Evolutionary conservation across 2,888 invertebrate genomes (phyloP).

Genomic region (Drosophila lutescens): DNA sequence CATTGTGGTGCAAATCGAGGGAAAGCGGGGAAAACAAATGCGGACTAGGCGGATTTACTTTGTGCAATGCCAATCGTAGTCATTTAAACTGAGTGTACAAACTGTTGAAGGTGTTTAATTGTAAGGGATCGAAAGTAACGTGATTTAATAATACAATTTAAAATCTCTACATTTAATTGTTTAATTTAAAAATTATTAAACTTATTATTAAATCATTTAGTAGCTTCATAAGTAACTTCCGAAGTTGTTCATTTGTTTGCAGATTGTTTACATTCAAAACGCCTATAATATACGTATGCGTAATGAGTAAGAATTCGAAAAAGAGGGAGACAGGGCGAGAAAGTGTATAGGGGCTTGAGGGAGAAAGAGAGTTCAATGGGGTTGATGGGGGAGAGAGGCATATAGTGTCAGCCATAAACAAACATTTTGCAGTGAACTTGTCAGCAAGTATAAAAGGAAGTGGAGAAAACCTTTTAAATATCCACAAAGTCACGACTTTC

Average conservation of each 20-base stretch:
- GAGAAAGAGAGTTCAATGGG: neutral
- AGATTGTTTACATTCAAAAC: neutral
- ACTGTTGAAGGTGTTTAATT: neutral
- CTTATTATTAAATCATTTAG: too few relatives aligned
- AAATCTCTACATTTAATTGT: too few relatives aligned
- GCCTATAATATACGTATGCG: neutral
- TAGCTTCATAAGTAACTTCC: too few relatives aligned
- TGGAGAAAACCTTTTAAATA: neutral
- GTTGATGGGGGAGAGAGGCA: neutral
- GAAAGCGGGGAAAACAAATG: neutral
- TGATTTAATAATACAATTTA: neutral
- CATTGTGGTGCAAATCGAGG: neutral
- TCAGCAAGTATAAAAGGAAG: too few relatives aligned
- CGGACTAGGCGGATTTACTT: too few relatives aligned
- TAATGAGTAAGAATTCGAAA: constrained; percentile 8
- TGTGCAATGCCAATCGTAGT: neutral
- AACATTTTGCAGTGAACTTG: neutral
- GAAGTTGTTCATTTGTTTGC: too few relatives aligned
- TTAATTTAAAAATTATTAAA: too few relatives aligned
- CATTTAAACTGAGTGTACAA: neutral
- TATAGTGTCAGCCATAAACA: too few relatives aligned
- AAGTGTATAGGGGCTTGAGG: constrained; percentile 1
- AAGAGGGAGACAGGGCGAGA: constrained; percentile 10
- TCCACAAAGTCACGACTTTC: neutral
- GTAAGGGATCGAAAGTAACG: neutral